Conservation (phyloP, 2,888 invertebrate genomes). For the Drosophila affinis region DNA sequence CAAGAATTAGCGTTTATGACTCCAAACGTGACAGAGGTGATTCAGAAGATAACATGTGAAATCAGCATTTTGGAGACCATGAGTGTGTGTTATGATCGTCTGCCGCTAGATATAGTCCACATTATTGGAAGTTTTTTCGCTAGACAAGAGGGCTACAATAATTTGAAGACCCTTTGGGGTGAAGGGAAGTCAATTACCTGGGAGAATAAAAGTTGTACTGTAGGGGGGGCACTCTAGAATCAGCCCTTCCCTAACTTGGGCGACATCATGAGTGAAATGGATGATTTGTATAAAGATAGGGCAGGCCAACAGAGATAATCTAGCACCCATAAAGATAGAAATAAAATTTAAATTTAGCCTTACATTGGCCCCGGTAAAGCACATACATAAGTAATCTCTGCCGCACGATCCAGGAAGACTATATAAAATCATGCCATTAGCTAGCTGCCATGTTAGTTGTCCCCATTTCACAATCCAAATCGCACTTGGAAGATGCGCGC, state of each 20-base stretch:
- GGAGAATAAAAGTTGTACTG: not conserved
- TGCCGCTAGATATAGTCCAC: not conserved
- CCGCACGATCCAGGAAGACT: conserved; percentile 8
- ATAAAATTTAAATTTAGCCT: conserved; percentile 26
- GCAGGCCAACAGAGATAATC: conserved; percentile 15
- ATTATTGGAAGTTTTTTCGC: not conserved
- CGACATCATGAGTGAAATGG: conserved; percentile 11
- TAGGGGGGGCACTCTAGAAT: not conserved
- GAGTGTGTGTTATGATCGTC: conserved; percentile 3
- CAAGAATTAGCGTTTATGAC: not conserved
- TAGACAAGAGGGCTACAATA: not conserved
- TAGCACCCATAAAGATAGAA: conserved; percentile 17
- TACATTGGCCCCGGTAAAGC: not conserved
- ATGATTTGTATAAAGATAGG: conserved; percentile 14
- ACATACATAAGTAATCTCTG: too few species aligned
- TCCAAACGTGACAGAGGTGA: conserved; percentile 37
- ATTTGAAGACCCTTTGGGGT: not conserved
- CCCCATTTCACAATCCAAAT: not conserved
- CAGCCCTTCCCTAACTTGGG: not conserved
- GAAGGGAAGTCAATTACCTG: not conserved
- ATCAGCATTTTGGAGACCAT: conserved; percentile 19
- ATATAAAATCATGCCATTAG: conserved; percentile 17
- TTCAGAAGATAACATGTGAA: conserved; percentile 28
- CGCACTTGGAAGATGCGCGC: conserved; percentile 16
- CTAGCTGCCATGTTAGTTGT: not conserved